Evolutionary conservation across 2,113 vertebrate species (phyloP).

Genomic region (Lanius collurio): DNA sequence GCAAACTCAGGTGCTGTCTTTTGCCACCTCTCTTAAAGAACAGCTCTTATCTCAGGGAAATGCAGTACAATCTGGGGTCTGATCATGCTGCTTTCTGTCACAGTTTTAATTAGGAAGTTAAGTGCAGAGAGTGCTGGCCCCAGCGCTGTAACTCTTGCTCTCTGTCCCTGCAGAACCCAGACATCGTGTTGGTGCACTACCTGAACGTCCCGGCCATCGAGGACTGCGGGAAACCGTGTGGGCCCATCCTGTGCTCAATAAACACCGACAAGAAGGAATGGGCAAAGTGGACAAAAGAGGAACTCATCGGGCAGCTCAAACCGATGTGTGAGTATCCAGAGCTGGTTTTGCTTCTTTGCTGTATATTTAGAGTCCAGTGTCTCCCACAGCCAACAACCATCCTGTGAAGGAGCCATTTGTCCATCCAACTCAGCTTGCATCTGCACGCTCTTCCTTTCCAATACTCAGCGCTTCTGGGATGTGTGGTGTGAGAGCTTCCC

Average conservation of each 20-base stretch:
- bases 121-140: not conserved
- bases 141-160: not conserved
- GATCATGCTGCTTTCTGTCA: not conserved
- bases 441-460: not conserved
- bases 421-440: not conserved
- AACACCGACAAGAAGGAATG: slow-evolving; percentile 99
- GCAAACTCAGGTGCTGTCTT: accelerated
- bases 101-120: not conserved
- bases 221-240: slow-evolving; percentile 97
- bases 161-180: slow-evolving; percentile 86
- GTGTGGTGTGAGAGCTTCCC: not conserved
- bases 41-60: not conserved
- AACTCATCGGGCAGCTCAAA: slow-evolving; percentile 96
- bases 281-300: slow-evolving; percentile 99
- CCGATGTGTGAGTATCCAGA: slow-evolving; percentile 94
- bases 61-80: not conserved
- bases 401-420: not conserved
- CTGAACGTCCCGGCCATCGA: slow-evolving; percentile 98
- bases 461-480: not conserved
- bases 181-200: slow-evolving; percentile 98
- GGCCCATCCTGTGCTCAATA: slow-evolving; percentile 98
- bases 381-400: not conserved
- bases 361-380: not conserved
- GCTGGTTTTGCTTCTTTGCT: not conserved
- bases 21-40: not conserved